These are phyloP conservation scores for Pygmarrhopalites habei DNA, from an alignment of 1,140 invertebrate species.

Conservation along the genomic window DNA sequence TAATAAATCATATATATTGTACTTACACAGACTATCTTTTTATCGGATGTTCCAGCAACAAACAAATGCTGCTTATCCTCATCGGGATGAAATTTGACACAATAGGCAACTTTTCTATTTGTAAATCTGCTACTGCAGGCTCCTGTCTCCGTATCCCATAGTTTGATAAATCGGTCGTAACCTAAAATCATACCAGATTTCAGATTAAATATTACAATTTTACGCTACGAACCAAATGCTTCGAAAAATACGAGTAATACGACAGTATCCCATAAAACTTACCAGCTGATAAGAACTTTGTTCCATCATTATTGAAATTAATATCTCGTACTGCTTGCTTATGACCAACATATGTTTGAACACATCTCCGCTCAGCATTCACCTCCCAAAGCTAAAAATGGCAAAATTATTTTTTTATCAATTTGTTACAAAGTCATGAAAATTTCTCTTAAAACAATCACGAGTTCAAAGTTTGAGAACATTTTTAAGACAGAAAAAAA, in stretches of 20 bases:
- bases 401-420: too few relatives aligned
- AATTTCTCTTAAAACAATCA: too few relatives aligned
- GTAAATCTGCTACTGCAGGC: slow-evolving; percentile 86
- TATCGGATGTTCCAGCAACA: slow-evolving; percentile 96
- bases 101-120: slow-evolving; percentile 91
- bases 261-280: too few relatives aligned
- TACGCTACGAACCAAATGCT: too few relatives aligned
- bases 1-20: slow-evolving; percentile 5
- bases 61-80: slow-evolving; percentile 95
- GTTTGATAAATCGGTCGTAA: slow-evolving; percentile 87
- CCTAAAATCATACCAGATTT: slow-evolving; percentile 42
- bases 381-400: slow-evolving; percentile 87
- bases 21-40: slow-evolving; percentile 97
- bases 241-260: too few relatives aligned
- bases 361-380: slow-evolving; percentile 85
- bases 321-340: slow-evolving; percentile 93
- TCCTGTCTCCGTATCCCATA: slow-evolving; percentile 99
- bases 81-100: slow-evolving; percentile 96
- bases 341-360: slow-evolving; percentile 95
- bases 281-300: slow-evolving; percentile 86
- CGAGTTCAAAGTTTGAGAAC: too few relatives aligned
- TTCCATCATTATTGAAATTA: slow-evolving; percentile 90
- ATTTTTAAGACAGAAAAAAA: too few relatives aligned
- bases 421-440: too few relatives aligned
- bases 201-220: slow-evolving; percentile 1